Conservation (phyloP, 1,140 invertebrate species). For the Pentalonia nigronervosa region DNA sequence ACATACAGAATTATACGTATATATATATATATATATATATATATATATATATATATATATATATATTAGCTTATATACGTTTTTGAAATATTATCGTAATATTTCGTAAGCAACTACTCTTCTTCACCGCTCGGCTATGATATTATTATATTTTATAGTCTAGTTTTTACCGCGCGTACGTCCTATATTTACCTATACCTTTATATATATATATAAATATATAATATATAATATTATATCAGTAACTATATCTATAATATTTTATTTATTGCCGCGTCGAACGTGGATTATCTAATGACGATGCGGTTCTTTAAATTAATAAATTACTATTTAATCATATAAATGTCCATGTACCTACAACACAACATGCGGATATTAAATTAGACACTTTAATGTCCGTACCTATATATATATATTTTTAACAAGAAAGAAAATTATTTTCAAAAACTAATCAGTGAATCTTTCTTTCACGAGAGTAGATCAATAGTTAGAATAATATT, state of each 20-base stretch:
- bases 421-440: background rate
- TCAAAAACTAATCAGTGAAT: background rate
- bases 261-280: background rate
- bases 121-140: background rate
- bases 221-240: background rate
- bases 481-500: background rate
- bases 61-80: background rate
- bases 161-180: background rate
- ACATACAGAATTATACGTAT: background rate
- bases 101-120: background rate
- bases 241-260: background rate
- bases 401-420: background rate
- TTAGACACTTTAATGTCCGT: background rate
- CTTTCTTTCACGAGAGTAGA: background rate
- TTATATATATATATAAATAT: no score
- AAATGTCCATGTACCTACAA: background rate
- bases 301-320: background rate
- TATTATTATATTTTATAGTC: background rate
- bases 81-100: slow-evolving; percentile 19
- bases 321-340: background rate
- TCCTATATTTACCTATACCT: background rate
- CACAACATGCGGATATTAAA: no score
- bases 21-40: background rate
- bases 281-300: background rate
- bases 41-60: no score